Evolutionary conservation across 2,797 vertebrate species (phyloP), one percentile per base, ranked within the genome.

Genomic region (Nothura maculosa): DNA sequence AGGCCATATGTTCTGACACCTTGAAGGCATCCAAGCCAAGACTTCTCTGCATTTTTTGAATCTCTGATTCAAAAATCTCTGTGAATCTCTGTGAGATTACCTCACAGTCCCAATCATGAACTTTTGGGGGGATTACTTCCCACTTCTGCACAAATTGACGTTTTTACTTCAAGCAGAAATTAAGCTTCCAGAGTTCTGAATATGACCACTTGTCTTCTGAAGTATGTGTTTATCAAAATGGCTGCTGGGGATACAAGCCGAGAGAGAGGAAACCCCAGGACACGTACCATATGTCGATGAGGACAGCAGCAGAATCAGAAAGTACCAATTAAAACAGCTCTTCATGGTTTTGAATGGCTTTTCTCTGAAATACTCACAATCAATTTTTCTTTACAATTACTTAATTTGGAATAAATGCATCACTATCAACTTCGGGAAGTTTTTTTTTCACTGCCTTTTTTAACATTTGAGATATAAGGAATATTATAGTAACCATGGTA

Each of bases 401-500:
- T 70, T 69, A 32, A 81, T 90, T 93, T 62, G 76, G 63, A 83
- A 91, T 76, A 82, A 97, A 87, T 4, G 50, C 7, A 87, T 50
- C 21, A 70, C 43, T 45, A 84, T 91, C 78, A 96, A 96, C 94
- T 97, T 96, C 11, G 18, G 17, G 12, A 50, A 94, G 84, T 91
- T 79, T 30, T 90, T 47, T 70, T 73, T 55, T 91, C 85, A 43
- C 82, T 94, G 68, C 87, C 83, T 96, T 91, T 95, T 96, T 75
- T 70, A 95, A 95, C 94, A 94, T 93, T 96, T 94, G 83, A 97
- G 96, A 92, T 93, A 89, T 66, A 96, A 95, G 89, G 83, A 96
- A 90, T 92, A 94, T 96, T 96, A 86, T 54, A 83, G 96, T 96
- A 96, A 97, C 97, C 97, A 97, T 97, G 97, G 96, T 87, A 96